Conservation (phyloP, 2,113 vertebrate genomes). For the Hassar affinis region DNA sequence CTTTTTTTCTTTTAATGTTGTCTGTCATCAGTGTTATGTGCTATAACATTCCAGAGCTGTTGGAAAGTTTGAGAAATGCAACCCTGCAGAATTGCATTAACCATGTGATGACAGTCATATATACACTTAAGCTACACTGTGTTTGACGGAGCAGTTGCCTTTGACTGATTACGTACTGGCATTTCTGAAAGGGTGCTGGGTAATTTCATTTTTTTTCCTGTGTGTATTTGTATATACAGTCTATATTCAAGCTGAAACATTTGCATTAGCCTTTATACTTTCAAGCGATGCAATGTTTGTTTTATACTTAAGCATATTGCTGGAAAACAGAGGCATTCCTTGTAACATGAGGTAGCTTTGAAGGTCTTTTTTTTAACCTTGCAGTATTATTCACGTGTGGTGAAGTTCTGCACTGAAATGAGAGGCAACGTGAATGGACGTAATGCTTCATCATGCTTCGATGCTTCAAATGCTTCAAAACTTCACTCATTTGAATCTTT, state of each 20-base stretch:
- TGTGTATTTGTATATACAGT: conserved; percentile 53
- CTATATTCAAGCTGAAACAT: conserved; percentile 57
- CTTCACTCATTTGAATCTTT: background rate
- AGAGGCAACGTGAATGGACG: background rate
- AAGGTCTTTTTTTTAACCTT: conserved; percentile 51
- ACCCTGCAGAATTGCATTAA: conserved; percentile 15
- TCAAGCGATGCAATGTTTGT: conserved; percentile 69
- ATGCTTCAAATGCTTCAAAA: too few species aligned
- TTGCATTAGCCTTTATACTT: conserved; percentile 68
- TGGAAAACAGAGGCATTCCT: conserved; percentile 71
- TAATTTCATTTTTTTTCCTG: conserved; percentile 32
- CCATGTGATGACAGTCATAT: background rate
- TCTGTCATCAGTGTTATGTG: background rate
- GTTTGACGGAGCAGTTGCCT: conserved; percentile 10
- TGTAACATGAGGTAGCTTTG: conserved; percentile 52
- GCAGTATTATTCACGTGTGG: conserved; percentile 42
- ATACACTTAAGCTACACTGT: conserved; percentile 9
- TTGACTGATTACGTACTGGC: conserved; percentile 6
- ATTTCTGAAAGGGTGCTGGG: conserved; percentile 21
- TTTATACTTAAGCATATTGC: conserved; percentile 70
- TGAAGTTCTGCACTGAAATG: conserved; percentile 35
- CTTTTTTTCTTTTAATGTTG: background rate
- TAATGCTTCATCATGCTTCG: conserved; percentile 1
- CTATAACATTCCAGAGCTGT: conserved; percentile 45
- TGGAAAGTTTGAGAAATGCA: conserved; percentile 2